A percentile compares a stretch with the other conserved stretches of the same genome.
phyloP scores from a whole-genome alignment of 2,113 vertebrate genomes.

The Neotragus pygmaeus region DNA sequence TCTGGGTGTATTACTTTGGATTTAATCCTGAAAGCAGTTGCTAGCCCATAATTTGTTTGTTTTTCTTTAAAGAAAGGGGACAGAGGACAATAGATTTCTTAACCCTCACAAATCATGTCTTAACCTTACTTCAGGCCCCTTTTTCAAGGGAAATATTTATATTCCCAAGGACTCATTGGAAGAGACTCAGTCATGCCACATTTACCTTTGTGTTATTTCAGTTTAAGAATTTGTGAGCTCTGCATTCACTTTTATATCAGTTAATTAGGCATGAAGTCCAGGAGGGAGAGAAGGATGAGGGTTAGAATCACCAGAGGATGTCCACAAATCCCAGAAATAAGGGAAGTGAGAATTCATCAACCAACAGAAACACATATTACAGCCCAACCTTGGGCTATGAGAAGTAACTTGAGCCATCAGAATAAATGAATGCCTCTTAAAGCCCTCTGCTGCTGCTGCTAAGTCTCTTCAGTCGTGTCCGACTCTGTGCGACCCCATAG shows the following conservation, averaged over 20 bases:
- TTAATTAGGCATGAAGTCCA: constrained; percentile 57
- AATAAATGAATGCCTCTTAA: not conserved
- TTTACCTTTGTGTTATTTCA: constrained; percentile 48
- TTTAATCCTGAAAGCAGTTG: constrained; percentile 23
- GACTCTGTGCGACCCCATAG: too few species aligned
- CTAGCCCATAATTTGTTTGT: not conserved
- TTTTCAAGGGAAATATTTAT: constrained; percentile 27
- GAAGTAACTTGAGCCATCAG: not conserved
- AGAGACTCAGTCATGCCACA: constrained; percentile 27
- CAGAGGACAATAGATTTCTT: not conserved
- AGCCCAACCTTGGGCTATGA: not conserved
- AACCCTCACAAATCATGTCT: not conserved
- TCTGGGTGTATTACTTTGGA: not conserved
- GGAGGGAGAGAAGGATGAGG: not conserved
- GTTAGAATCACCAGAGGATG: constrained; percentile 20
- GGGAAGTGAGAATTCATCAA: constrained; percentile 18
- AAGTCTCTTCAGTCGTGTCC: too few species aligned
- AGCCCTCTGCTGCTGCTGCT: not conserved
- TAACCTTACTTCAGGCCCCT: not conserved
- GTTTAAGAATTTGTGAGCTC: constrained; percentile 50
- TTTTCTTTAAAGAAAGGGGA: not conserved
- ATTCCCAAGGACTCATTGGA: not conserved
- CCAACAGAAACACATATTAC: not conserved
- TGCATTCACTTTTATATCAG: constrained; percentile 44
- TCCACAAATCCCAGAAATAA: constrained; percentile 42